Evolutionary conservation across 2,113 vertebrate genomes (phyloP), one percentile per base, ranked within the genome.

Genomic region (Syrrhaptes paradoxus): DNA sequence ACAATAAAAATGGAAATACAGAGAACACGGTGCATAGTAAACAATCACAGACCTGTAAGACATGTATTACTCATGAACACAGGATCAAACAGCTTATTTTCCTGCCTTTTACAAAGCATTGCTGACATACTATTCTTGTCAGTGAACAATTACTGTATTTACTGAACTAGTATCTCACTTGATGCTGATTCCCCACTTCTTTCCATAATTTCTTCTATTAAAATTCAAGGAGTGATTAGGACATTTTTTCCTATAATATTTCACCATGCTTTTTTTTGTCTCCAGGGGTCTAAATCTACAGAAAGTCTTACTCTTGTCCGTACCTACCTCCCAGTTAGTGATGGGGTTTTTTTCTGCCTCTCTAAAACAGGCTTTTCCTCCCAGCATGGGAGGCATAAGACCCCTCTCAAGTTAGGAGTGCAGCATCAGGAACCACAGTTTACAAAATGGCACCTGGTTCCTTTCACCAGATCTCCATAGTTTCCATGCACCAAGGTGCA

Each of bases 1-100:
- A 54, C 71, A 94, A 89, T 25, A 85, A 62, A 89, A 89, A 94
- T 70, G 46, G 26, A 91, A 91, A 72, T 77, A 52, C 16, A 88
- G 72, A 72, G 24, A 87, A 62, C 43, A 67, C 57, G 38, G 61
- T 84, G 85, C 38, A 68, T 26, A 95, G 29, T 63, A 90, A 79
- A 57, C 28, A 76, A 20, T 62, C 65, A 71, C 16, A 74, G 81
- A 88, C 59, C 59, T 73, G 66, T 84, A 94, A 88, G 67, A 85
- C 46, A 48, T 32, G 75, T 76, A 85, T 83, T 88, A 55, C 43
- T 85, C 24, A 67, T 7, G 59, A 77, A 77, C 17, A 25, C 55
- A 74, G 59, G 63, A 91, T 87, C 82, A 91, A 94, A 89, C 34
- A 83, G 43, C 43, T 96, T 59, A 22, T 85, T 96, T 79, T 83